Evolutionary conservation across 2,888 invertebrate species (phyloP), one percentile per base, ranked within the genome.

Genomic region (Tinea trinotella): DNA sequence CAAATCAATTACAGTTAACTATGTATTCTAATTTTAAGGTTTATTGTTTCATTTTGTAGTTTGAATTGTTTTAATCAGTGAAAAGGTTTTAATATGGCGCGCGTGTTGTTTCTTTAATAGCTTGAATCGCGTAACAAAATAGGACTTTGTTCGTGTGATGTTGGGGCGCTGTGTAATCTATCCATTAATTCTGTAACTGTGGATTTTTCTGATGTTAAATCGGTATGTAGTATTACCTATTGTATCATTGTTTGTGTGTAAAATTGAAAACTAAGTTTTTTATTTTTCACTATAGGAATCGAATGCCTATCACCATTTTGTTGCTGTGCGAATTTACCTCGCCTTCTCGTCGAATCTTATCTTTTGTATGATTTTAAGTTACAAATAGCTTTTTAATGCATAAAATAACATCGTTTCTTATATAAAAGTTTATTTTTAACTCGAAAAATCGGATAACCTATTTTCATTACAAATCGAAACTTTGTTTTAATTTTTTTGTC

Each of bases 401-500:
- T 68, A 60, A 72, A 67, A 64, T 40, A 24, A 5, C 6, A 10
- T 18, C 57, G 59, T 58, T 58, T 24, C 48, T 15, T 19, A 19
- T 53, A 55, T 56, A 58, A 62, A 61, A 58, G 19, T 56, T 50
- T 56, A 60, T 65, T 64, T 67, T 70, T 65, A 60, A 57, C 60
- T 61, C 57, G 65, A 70, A 69, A 71, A 66, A 67, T 72, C 64
- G 60, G 73, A 66, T 82, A 82, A 82, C 81, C 80, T 80, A 76
- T 65, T 68, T 76, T 62, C 57, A 57, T 58, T 61, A 62, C 61
- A 65, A 69, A 65, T 63, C 67, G 68, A 71, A 85, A 85, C 84
- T 84, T 83, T 70, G 77, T 81, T 81, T 84, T 53, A 71, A 68
- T 83, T 85, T 73, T 84, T 81, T 81, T 83, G 80, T 83, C 82